phyloP scores from a whole-genome alignment of 2,888 invertebrate genomes.

The Tachystola acroxantha region DNA sequence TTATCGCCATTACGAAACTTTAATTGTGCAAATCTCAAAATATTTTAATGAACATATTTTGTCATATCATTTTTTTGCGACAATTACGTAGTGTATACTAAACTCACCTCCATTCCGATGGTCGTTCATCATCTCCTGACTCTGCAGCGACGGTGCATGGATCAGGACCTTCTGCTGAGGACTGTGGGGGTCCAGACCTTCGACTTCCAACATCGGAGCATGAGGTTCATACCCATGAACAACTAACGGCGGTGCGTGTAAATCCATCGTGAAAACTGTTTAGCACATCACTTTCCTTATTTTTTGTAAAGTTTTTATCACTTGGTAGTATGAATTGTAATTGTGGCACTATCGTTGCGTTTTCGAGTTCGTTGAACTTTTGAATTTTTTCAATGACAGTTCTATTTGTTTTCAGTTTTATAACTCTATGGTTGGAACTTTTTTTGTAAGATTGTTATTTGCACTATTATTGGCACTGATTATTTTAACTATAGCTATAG shows the following conservation, averaged over 20 bases:
- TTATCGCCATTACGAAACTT: too few relatives aligned
- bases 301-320: conserved; percentile 9
- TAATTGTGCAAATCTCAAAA: too few relatives aligned
- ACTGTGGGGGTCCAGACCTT: conserved; percentile 67
- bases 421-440: conserved; percentile 17
- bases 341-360: conserved; percentile 42
- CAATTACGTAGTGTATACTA: too few relatives aligned
- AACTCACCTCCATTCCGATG: conserved; percentile 68
- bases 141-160: conserved; percentile 61
- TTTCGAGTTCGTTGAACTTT: conserved; percentile 28
- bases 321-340: conserved; percentile 13
- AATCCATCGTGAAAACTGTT: conserved; percentile 48
- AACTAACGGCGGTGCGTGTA: conserved; percentile 64
- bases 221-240: conserved; percentile 71
- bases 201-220: conserved; percentile 65
- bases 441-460: conserved; percentile 21
- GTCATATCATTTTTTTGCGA: too few relatives aligned
- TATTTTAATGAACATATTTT: too few relatives aligned
- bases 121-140: conserved; percentile 63
- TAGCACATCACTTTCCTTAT: conserved; percentile 27
- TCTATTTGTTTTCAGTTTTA: conserved; percentile 21
- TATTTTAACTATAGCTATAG: conserved; percentile 20
- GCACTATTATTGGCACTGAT: conserved; percentile 46
- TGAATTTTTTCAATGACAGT: conserved; percentile 16
- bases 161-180: conserved; percentile 72